phyloP scores from a whole-genome alignment of 2,797 vertebrate species.

The Orestias chungarensis region DNA sequence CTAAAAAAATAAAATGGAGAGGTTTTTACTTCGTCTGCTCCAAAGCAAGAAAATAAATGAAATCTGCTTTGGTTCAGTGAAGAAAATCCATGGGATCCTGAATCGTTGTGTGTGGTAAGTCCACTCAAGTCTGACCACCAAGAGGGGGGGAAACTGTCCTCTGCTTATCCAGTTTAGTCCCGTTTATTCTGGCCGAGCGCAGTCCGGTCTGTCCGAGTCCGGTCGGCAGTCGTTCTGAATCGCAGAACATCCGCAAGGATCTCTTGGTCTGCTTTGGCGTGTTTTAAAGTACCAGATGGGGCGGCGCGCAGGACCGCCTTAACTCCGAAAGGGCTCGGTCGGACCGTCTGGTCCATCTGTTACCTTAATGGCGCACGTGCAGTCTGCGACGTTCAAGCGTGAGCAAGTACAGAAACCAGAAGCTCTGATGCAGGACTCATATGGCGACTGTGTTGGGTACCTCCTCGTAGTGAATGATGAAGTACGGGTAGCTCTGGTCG shows the following conservation, averaged over 20 bases:
- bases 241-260: conserved; percentile 46
- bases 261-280: conserved; percentile 33
- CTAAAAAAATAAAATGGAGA: conserved; percentile 38
- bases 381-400: conserved; percentile 24
- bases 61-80: conserved; percentile 15
- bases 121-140: conserved; percentile 21
- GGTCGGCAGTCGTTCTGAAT: conserved; percentile 27
- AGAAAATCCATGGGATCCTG: conserved; percentile 27
- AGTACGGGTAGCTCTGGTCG: conserved; percentile 99
- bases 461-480: conserved; percentile 98
- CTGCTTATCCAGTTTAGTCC: conserved; percentile 58
- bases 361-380: conserved; percentile 19
- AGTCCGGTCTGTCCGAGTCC: conserved; percentile 42
- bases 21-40: conserved; percentile 47
- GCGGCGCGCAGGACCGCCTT: conserved; percentile 14
- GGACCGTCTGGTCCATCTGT: conserved; percentile 12
- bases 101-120: conserved; percentile 30
- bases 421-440: conserved; percentile 64
- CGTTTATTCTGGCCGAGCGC: conserved; percentile 34
- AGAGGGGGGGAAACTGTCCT: conserved; percentile 16
- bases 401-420: conserved; percentile 36
- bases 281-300: conserved; percentile 36
- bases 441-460: conserved; percentile 91
- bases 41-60: conserved; percentile 31
- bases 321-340: conserved; percentile 12